phyloP scores from a whole-genome alignment of 1,140 invertebrate genomes.

The Drosophila melanica region DNA sequence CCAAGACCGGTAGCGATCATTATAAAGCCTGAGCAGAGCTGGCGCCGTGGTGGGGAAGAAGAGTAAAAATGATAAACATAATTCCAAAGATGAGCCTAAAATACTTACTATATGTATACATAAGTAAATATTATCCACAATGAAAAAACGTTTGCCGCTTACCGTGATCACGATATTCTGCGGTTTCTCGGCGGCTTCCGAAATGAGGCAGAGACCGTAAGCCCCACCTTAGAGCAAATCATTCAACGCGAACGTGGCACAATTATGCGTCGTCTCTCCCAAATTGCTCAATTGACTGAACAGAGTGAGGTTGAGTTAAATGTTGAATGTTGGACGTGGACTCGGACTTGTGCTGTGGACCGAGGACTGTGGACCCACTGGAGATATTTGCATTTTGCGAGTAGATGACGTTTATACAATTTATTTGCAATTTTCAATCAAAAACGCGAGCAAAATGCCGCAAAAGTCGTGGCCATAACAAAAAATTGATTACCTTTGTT shows the following conservation, averaged over 20 bases:
- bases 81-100: slow-evolving; percentile 14
- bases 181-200: slow-evolving; percentile 41
- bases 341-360: neutral
- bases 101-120: slow-evolving; percentile 15
- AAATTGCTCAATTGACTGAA: slow-evolving; percentile 75
- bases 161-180: slow-evolving; percentile 42
- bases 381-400: slow-evolving; percentile 70
- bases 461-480: slow-evolving; percentile 72
- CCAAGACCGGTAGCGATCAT: slow-evolving; percentile 69
- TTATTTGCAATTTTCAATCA: slow-evolving; percentile 83
- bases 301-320: slow-evolving; percentile 3
- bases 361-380: slow-evolving; percentile 26
- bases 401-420: slow-evolving; percentile 75
- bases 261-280: slow-evolving; percentile 69
- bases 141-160: slow-evolving; percentile 13
- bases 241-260: slow-evolving; percentile 77
- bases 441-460: slow-evolving; percentile 54
- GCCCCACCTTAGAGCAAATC: slow-evolving; percentile 66
- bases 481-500: slow-evolving; percentile 72
- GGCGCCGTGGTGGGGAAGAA: neutral
- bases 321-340: neutral
- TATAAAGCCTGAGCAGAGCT: slow-evolving; percentile 10
- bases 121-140: slow-evolving; percentile 40
- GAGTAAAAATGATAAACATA: slow-evolving; percentile 26
- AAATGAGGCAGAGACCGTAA: slow-evolving; percentile 21